phyloP scores from a whole-genome alignment of 2,888 invertebrate species.

The Chirona hameri region DNA sequence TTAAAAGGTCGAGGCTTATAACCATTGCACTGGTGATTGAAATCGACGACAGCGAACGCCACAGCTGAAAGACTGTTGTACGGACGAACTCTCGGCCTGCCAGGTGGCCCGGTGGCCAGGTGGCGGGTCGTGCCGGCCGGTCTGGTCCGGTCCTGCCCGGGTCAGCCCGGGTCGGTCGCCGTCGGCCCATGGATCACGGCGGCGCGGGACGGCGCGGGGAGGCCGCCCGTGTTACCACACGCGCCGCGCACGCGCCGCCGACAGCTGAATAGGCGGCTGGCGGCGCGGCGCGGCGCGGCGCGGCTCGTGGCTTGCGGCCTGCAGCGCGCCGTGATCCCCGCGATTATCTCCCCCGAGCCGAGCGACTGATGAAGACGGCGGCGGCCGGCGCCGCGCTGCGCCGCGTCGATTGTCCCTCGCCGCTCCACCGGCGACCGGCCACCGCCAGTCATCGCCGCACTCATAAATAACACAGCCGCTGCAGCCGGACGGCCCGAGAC shows the following conservation, averaged over 20 bases:
- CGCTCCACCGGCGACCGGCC: neutral
- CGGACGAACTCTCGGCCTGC: too few relatives aligned
- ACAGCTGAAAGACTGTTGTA: too few relatives aligned
- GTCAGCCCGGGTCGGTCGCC: too few relatives aligned
- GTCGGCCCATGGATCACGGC: neutral
- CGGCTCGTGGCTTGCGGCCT: neutral
- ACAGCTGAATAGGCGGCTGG: conserved; percentile 5
- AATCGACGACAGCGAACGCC: too few relatives aligned
- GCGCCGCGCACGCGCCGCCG: neutral
- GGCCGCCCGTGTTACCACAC: neutral
- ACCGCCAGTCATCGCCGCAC: conserved; percentile 11
- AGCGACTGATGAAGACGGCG: neutral
- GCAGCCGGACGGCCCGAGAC: neutral
- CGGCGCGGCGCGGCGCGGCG: neutral
- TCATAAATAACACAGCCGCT: conserved; percentile 24
- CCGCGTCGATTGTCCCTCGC: neutral
- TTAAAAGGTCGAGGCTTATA: too few relatives aligned
- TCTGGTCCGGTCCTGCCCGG: too few relatives aligned
- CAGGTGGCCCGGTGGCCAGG: too few relatives aligned
- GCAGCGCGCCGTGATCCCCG: neutral
- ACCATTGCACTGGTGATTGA: too few relatives aligned
- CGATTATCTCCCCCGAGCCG: neutral
- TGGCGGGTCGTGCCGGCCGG: too few relatives aligned
- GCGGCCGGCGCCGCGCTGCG: neutral
- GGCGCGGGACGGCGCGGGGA: neutral